These are phyloP conservation scores for Brassicogethes aeneus DNA, from an alignment of 2,888 invertebrate species.

Conservation along the genomic window DNA sequence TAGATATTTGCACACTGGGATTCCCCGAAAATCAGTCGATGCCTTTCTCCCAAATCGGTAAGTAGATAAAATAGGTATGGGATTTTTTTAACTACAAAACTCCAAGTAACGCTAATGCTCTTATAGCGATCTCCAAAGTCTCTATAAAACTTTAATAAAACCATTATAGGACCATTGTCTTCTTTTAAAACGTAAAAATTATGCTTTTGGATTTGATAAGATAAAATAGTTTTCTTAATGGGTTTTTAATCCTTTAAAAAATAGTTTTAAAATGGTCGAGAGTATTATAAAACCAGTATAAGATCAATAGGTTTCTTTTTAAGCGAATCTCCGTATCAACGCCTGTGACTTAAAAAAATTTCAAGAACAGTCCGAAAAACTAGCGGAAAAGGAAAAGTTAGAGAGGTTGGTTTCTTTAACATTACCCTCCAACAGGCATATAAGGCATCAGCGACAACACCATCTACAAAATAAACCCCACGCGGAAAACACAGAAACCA, in stretches of 20 bases:
- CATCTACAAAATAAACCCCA: constrained; percentile 10
- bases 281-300: too few species aligned
- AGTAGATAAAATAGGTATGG: too few species aligned
- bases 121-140: too few species aligned
- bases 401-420: constrained; percentile 27
- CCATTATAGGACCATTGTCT: too few species aligned
- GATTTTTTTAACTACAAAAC: too few species aligned
- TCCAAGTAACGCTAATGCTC: too few species aligned
- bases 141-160: too few species aligned
- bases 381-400: constrained; percentile 23
- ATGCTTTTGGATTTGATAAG: too few species aligned
- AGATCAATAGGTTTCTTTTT: constrained; percentile 1
- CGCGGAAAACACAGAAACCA: constrained; percentile 12
- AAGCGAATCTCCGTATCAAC: constrained; percentile 21
- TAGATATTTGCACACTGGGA: constrained; percentile 40
- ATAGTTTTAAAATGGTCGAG: too few species aligned
- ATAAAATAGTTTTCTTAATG: too few species aligned
- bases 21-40: constrained; percentile 30
- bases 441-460: constrained; percentile 34
- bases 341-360: constrained; percentile 30
- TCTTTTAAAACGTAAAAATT: too few species aligned
- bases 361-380: constrained; percentile 24
- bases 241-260: not conserved
- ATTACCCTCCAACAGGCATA: constrained; percentile 21
- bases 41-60: constrained; percentile 14